Percentiles rank a stretch among this genome's conserved stretches.
These are phyloP conservation scores for Hycleus cichorii DNA, from an alignment of 1,140 invertebrate species.

Conservation along the genomic window DNA sequence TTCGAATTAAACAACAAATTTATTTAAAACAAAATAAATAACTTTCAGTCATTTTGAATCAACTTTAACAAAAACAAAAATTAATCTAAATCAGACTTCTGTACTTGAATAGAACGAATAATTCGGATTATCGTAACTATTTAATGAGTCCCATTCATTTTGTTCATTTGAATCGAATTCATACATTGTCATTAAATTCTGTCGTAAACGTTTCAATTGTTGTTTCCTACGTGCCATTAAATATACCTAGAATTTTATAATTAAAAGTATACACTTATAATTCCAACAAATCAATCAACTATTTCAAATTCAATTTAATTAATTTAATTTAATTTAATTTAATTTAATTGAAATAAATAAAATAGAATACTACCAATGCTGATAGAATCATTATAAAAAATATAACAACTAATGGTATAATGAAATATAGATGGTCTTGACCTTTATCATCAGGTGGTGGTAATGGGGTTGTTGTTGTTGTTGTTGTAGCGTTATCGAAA, in stretches of 20 bases:
- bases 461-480: neutral
- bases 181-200: constrained; percentile 26
- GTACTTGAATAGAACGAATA: neutral
- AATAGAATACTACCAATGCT: constrained; percentile 18
- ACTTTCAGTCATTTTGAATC: too few relatives aligned
- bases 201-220: constrained; percentile 17
- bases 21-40: too few relatives aligned
- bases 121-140: constrained; percentile 20
- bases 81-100: too few relatives aligned
- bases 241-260: constrained; percentile 25
- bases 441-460: neutral
- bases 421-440: constrained; percentile 23
- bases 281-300: neutral
- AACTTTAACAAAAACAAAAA: too few relatives aligned
- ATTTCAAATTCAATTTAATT: neutral
- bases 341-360: neutral
- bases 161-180: constrained; percentile 32
- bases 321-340: constrained; percentile 8
- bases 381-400: constrained; percentile 26
- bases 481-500: constrained; percentile 5
- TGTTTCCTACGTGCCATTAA: constrained; percentile 28
- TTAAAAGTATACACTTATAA: neutral
- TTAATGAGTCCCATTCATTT: constrained; percentile 28
- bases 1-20: too few relatives aligned
- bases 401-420: constrained; percentile 31